Base-by-base conservation (phyloP, 2,888 invertebrate genomes). In the Andrena haemorrhoa region DNA sequence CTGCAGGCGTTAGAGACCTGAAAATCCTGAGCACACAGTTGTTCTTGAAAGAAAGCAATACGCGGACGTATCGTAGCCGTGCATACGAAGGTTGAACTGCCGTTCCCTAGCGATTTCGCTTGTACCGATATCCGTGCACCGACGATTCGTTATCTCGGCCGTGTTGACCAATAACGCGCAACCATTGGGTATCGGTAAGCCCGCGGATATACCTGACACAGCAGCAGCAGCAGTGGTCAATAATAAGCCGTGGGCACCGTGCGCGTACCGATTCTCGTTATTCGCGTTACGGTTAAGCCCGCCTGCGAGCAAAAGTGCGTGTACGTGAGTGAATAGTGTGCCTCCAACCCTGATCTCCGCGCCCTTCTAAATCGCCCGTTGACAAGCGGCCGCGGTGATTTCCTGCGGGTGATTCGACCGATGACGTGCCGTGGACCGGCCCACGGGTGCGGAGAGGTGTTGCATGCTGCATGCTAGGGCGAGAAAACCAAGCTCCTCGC, bases 401-500 rank as follows among this genome's bases (percentile, higher is more conserved):
- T 63, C 41, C 29, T 20, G 20, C 41, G 75, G 49, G 51, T 60
- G 49, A 20, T 71, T 56, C 47, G 26, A 64, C 65, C 83, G 77
- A 83, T 83, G 83, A 79, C 83, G 83, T 81, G 75, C 85, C 82
- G 82, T 60, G 60, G 53, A 70, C 74, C 78, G 71, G 75, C 68
- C 71, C 16, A 75, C 60, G 65, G 41, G 41, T 70, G 49, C 29
- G 41, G 26, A 64, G 49, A 81, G 29, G 74, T 75, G 74, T 82
- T 87, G 86, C 75, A 87, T 87, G 86, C 81, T 83, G 83, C 81
- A 58, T 64, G 76, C 29, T 75, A 81, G 70, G 73, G 41, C 68
- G 31, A 75, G 75, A 61, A 76, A 41, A 71, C 49, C 51, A 64
- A 66, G 60, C 60, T 51, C 41, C 65, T 31, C 41, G 47, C 61